Conservation (phyloP, 2,113 vertebrate genomes). For the Castor canadensis region DNA sequence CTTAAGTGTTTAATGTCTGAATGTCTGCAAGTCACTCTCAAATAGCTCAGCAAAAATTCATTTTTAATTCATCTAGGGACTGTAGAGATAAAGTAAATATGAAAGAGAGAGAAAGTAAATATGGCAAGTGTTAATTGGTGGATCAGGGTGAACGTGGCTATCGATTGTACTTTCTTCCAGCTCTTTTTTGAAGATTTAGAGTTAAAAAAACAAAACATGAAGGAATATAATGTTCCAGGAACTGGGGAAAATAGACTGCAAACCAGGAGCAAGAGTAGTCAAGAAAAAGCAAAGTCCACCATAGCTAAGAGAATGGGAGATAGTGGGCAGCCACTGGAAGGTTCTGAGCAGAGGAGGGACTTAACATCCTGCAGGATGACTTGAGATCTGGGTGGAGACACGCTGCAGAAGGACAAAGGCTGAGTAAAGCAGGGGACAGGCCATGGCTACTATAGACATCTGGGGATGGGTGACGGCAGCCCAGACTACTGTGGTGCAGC, state of each 20-base stretch:
- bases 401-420: accelerated
- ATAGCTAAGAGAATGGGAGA: neutral
- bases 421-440: neutral
- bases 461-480: neutral
- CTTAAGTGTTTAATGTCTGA: neutral
- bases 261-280: neutral
- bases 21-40: neutral
- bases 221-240: neutral
- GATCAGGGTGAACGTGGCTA: neutral
- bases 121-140: neutral
- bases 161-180: neutral
- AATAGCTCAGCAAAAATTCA: neutral
- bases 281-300: neutral
- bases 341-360: too few species aligned
- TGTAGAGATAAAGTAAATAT: neutral
- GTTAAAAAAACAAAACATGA: neutral
- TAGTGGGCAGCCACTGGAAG: accelerated
- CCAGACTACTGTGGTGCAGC: neutral
- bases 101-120: neutral
- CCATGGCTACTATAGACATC: neutral
- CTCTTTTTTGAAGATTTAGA: neutral
- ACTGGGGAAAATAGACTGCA: too few species aligned
- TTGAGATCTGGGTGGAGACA: neutral
- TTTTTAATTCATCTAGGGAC: too few species aligned
- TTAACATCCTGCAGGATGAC: too few species aligned